Evolutionary conservation across 2,888 invertebrate genomes (phyloP).

Genomic region (Acanthosoma haemorrhoidale): DNA sequence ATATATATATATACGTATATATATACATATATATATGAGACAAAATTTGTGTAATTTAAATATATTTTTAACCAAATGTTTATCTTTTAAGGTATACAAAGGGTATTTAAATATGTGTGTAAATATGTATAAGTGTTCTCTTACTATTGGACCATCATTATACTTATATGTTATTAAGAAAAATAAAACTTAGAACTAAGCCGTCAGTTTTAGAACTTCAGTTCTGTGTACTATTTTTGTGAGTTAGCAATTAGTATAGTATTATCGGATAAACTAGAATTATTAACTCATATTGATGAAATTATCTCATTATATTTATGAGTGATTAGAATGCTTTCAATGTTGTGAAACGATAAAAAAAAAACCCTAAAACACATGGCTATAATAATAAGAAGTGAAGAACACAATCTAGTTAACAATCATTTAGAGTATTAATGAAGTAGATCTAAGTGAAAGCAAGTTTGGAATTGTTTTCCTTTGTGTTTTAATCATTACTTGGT

Average conservation of each 20-base stretch:
- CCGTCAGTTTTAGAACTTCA: neutral
- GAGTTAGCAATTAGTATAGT: slow-evolving; percentile 9
- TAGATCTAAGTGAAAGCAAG: neutral
- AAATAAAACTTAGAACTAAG: neutral
- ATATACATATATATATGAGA: too few relatives aligned
- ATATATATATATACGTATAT: neutral
- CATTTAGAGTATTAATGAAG: neutral
- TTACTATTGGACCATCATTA: slow-evolving; percentile 24
- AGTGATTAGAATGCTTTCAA: slow-evolving; percentile 12
- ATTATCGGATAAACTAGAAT: neutral
- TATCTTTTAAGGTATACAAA: slow-evolving; percentile 1
- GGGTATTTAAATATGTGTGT: neutral
- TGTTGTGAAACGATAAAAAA: slow-evolving; percentile 7
- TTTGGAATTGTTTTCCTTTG: too few relatives aligned
- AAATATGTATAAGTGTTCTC: slow-evolving; percentile 13
- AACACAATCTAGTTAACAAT: neutral
- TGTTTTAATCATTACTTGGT: too few relatives aligned
- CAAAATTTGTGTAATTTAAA: neutral
- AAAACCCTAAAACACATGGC: too few relatives aligned
- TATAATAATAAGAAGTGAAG: neutral
- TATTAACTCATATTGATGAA: neutral
- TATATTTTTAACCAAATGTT: neutral
- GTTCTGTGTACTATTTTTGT: slow-evolving; percentile 13
- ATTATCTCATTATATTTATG: neutral
- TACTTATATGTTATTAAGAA: slow-evolving; percentile 1